These are phyloP conservation scores for Fragum whitleyi DNA, from an alignment of 2,888 invertebrate species.

Conservation along the genomic window DNA sequence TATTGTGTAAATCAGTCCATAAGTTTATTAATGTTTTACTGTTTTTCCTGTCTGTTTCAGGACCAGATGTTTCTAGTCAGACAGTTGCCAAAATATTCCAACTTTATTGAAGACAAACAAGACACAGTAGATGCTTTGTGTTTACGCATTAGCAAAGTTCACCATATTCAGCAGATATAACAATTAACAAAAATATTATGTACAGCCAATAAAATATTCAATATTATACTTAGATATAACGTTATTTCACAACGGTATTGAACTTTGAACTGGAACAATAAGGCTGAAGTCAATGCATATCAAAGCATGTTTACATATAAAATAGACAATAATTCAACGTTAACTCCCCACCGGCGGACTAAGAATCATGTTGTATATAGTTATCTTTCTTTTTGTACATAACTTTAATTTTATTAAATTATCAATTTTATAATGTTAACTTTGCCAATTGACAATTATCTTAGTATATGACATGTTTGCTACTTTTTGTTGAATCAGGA, in stretches of 20 bases:
- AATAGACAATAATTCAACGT: neutral
- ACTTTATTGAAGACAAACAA: neutral
- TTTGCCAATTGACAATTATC: slow-evolving; percentile 33
- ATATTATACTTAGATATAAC: no score
- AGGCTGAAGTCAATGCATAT: no score
- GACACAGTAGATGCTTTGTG: no score
- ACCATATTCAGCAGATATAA: no score
- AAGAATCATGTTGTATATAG: slow-evolving; percentile 24
- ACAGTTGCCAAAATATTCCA: slow-evolving; percentile 19
- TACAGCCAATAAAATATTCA: no score
- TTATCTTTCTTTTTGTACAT: slow-evolving; percentile 46
- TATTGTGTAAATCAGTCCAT: no score
- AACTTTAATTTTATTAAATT: slow-evolving; percentile 49
- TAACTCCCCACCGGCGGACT: slow-evolving; percentile 18
- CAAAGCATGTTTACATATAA: no score
- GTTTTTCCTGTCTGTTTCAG: no score
- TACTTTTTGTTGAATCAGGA: neutral
- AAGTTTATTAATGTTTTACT: no score
- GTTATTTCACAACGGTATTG: neutral
- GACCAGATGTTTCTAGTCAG: slow-evolving; percentile 15
- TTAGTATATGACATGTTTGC: slow-evolving; percentile 34
- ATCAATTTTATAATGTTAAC: slow-evolving; percentile 50
- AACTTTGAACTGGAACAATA: neutral
- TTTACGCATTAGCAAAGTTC: no score
- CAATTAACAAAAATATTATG: no score